phyloP scores from a whole-genome alignment of 1,140 invertebrate species.

The Drosophila mayri region DNA sequence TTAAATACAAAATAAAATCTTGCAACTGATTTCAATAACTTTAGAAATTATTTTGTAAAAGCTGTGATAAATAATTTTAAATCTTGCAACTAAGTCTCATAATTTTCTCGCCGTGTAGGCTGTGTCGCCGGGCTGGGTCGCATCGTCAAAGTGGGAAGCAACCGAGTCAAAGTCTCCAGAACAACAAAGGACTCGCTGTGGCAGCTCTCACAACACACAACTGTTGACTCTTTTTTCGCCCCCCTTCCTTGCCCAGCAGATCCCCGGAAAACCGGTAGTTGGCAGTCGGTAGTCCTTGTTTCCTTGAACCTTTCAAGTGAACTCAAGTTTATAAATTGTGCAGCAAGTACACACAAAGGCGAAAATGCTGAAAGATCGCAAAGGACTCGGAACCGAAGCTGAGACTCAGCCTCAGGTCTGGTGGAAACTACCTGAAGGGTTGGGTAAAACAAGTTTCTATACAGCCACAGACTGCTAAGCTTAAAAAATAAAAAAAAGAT shows the following conservation, averaged over 20 bases:
- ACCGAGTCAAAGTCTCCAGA: constrained; percentile 78
- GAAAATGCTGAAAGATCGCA: not conserved
- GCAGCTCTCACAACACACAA: constrained; percentile 33
- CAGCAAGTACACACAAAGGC: constrained; percentile 67
- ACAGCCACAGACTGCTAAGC: constrained; percentile 28
- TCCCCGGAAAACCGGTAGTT: constrained; percentile 62
- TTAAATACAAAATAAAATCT: too few relatives aligned
- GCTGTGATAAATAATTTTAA: not conserved
- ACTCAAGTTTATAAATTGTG: constrained; percentile 83
- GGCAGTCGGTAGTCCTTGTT: constrained; percentile 39
- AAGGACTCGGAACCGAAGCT: constrained; percentile 1
- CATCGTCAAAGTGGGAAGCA: constrained; percentile 75
- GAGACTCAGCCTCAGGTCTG: constrained; percentile 47
- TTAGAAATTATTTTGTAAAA: too few relatives aligned
- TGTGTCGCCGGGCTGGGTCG: constrained; percentile 42
- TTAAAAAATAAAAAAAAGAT: not conserved
- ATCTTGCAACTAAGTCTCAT: not conserved
- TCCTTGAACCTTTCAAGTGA: constrained; percentile 82
- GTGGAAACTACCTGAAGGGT: constrained; percentile 59
- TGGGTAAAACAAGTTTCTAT: constrained; percentile 49
- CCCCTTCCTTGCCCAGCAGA: constrained; percentile 23
- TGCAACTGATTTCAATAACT: too few relatives aligned
- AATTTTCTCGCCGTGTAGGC: constrained; percentile 12
- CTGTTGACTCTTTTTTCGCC: constrained; percentile 58
- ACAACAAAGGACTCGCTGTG: constrained; percentile 52